Percentiles rank a stretch among this genome's conserved stretches.
These are phyloP conservation scores for Pseudanteris insignis DNA, from an alignment of 2,888 invertebrate species.

Conservation along the genomic window DNA sequence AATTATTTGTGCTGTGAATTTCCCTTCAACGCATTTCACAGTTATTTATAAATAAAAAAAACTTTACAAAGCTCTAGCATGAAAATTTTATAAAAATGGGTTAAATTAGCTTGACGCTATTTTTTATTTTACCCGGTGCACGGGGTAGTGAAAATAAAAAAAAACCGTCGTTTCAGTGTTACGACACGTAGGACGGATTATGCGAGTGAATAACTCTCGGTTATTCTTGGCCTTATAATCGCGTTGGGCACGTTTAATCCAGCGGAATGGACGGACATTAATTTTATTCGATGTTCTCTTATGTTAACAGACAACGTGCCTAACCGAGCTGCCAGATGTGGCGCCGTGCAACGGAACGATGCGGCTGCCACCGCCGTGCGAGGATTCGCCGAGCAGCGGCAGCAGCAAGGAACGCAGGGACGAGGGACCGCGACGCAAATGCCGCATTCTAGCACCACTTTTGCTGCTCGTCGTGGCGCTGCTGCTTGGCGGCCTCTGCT, in stretches of 20 bases:
- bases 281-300: conserved; percentile 30
- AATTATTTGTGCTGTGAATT: too few species aligned
- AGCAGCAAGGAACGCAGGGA: conserved; percentile 63
- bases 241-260: conserved; percentile 8
- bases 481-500: conserved; percentile 64
- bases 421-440: conserved; percentile 58
- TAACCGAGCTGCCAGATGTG: conserved; percentile 67
- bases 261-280: conserved; percentile 12
- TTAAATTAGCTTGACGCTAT: too few species aligned
- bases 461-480: conserved; percentile 60
- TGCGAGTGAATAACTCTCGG: background rate
- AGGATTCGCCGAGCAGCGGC: conserved; percentile 64
- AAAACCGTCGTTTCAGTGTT: too few species aligned
- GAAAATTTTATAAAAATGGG: too few species aligned
- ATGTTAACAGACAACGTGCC: conserved; percentile 66
- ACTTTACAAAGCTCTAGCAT: too few species aligned
- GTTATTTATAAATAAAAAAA: too few species aligned
- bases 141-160: too few species aligned
- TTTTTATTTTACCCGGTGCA: too few species aligned
- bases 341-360: conserved; percentile 65
- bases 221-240: background rate
- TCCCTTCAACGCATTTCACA: too few species aligned
- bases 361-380: conserved; percentile 62
- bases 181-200: too few species aligned
- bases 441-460: conserved; percentile 62